Conservation (phyloP, 2,888 invertebrate genomes). For the Drosophila infuscata region DNA sequence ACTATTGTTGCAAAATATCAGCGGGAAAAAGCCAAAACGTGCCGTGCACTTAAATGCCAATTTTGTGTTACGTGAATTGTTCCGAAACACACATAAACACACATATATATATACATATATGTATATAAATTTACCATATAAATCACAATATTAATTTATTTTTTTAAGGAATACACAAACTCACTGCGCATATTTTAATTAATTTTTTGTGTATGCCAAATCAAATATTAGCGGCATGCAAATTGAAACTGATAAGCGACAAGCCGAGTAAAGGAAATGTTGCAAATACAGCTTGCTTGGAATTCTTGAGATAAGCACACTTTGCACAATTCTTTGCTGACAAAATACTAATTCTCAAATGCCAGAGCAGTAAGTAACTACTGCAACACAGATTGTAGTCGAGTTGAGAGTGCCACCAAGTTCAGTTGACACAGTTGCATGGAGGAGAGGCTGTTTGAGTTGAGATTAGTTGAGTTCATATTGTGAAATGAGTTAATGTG, state of each 20-base stretch:
- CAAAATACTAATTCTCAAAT: constrained; percentile 8
- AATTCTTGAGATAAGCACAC: constrained; percentile 40
- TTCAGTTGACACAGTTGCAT: constrained; percentile 32
- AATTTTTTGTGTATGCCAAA: constrained; percentile 20
- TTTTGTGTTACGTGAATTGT: constrained; percentile 12
- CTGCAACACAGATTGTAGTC: constrained; percentile 23
- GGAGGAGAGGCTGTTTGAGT: constrained; percentile 15
- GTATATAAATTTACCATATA: not conserved
- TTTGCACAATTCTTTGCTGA: constrained; percentile 24
- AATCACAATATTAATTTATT: constrained; percentile 3
- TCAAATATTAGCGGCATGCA: constrained; percentile 56
- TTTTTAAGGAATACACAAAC: not conserved
- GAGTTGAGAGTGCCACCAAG: not conserved
- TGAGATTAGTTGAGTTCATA: constrained; percentile 20
- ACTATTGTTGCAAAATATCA: constrained; percentile 33
- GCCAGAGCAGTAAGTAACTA: not conserved
- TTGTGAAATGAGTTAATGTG: constrained; percentile 32
- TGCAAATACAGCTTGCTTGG: not conserved
- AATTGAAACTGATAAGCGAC: constrained; percentile 51
- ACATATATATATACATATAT: not conserved
- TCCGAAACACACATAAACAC: not conserved
- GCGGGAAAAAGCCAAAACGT: constrained; percentile 24
- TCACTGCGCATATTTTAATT: constrained; percentile 36
- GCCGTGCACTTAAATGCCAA: constrained; percentile 41
- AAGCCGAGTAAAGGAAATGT: constrained; percentile 28